These are phyloP conservation scores for Sturmia bella DNA, from an alignment of 2,888 invertebrate genomes.

Conservation along the genomic window DNA sequence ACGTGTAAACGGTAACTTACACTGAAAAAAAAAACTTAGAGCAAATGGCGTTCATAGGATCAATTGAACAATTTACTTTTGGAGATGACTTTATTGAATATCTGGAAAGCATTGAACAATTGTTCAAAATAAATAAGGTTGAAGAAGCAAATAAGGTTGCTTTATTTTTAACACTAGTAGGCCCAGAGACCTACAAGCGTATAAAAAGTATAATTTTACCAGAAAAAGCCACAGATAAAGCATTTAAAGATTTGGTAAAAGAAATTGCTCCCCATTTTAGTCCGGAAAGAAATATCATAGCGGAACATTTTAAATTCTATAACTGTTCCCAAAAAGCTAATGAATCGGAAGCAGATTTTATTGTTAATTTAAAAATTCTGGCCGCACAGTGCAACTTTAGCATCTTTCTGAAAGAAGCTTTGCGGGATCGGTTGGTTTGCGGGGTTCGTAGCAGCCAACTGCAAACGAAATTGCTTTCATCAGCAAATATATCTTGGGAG, in stretches of 20 bases:
- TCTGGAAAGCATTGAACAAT: constrained; percentile 31
- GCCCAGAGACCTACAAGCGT: constrained; percentile 39
- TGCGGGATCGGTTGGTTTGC: too few relatives aligned
- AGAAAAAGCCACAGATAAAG: constrained; percentile 31
- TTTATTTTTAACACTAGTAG: constrained; percentile 37
- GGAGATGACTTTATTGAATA: neutral
- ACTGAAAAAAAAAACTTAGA: too few relatives aligned
- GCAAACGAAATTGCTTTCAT: too few relatives aligned
- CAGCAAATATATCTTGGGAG: constrained; percentile 17
- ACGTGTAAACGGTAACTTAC: too few relatives aligned
- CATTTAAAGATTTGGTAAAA: constrained; percentile 31
- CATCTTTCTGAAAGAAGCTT: constrained; percentile 35
- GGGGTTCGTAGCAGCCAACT: neutral
- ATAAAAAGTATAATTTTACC: constrained; percentile 35
- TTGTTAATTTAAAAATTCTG: neutral
- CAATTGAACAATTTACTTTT: constrained; percentile 39
- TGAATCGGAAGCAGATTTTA: constrained; percentile 1
- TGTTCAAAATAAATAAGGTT: constrained; percentile 28
- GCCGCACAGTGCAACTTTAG: constrained; percentile 1
- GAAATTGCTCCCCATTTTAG: constrained; percentile 35
- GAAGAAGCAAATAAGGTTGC: constrained; percentile 28
- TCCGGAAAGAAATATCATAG: constrained; percentile 37
- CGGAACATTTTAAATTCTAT: constrained; percentile 39
- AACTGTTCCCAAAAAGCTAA: constrained; percentile 38
- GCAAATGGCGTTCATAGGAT: too few relatives aligned